Evolutionary conservation across 2,113 vertebrate genomes (phyloP).

Genomic region (Rhegmatorhina hoffmannsi): DNA sequence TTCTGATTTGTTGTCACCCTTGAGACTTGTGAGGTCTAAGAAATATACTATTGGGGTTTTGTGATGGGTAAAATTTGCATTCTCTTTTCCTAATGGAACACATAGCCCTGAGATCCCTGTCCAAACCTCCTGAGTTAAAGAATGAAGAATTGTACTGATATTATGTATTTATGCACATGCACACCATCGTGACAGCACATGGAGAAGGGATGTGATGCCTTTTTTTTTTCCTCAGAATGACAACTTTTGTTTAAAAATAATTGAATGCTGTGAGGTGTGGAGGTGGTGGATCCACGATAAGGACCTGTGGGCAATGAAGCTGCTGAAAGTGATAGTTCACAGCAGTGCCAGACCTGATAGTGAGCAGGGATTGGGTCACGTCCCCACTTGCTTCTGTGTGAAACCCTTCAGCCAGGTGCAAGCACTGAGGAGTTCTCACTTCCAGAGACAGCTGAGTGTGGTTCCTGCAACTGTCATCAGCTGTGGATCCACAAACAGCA

Average conservation of each 20-base stretch:
- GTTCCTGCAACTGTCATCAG: not conserved
- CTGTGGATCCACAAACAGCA: not conserved
- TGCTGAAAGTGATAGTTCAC: not conserved
- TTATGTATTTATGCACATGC: not conserved
- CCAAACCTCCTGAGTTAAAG: not conserved
- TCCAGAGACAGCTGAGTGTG: not conserved
- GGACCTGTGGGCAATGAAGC: not conserved
- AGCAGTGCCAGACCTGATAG: not conserved
- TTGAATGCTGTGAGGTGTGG: rapidly evolving
- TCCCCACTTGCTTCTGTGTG: not conserved
- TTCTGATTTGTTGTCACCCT: not conserved
- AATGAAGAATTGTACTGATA: not conserved
- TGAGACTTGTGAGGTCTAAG: not conserved
- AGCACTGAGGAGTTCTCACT: not conserved
- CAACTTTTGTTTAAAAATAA: not conserved
- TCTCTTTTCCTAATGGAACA: not conserved
- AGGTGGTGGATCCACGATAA: not conserved
- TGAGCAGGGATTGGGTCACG: not conserved
- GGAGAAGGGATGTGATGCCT: not conserved
- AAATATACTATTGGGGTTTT: not conserved
- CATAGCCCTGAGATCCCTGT: not conserved
- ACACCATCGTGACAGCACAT: rapidly evolving
- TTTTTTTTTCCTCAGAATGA: not conserved
- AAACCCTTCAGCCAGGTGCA: not conserved
- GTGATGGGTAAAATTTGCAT: not conserved